Evolutionary conservation across 2,113 vertebrate species (phyloP).

Genomic region (Dipodomys spectabilis): DNA sequence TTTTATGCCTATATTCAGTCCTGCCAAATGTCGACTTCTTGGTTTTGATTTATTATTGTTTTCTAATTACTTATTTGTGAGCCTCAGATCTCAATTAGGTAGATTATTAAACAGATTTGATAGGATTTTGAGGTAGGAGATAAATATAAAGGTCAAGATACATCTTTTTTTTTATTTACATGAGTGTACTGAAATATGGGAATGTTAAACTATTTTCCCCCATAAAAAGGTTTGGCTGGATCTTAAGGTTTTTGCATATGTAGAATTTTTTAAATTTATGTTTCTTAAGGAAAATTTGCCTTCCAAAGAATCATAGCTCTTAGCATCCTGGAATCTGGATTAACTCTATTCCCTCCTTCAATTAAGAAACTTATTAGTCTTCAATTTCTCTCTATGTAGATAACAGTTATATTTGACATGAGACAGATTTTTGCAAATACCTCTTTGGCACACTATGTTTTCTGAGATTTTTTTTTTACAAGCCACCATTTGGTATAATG

Average conservation of each 20-base stretch:
- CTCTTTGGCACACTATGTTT: conserved; percentile 49
- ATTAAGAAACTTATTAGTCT: conserved; percentile 69
- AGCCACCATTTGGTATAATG: conserved; percentile 35
- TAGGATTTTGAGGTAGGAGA: not conserved
- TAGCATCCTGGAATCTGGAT: conserved; percentile 61
- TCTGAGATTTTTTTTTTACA: conserved; percentile 55
- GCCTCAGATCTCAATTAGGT: conserved; percentile 28
- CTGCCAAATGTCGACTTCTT: conserved; percentile 6
- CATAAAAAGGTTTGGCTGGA: not conserved
- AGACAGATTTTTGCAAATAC: conserved; percentile 66
- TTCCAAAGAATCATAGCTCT: conserved; percentile 40
- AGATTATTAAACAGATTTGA: conserved; percentile 26
- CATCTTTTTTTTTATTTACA: conserved; percentile 8
- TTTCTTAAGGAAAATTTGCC: conserved; percentile 63
- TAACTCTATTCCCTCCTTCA: conserved; percentile 37
- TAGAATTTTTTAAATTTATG: conserved; percentile 19
- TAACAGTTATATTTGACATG: conserved; percentile 54
- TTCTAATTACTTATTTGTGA: conserved; percentile 48
- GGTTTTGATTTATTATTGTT: conserved; percentile 25
- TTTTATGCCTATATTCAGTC: conserved; percentile 28
- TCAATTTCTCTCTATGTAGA: conserved; percentile 51
- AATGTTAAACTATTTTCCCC: conserved; percentile 7
- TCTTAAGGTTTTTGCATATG: conserved; percentile 11
- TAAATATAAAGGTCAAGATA: conserved; percentile 48
- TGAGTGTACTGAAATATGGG: not conserved